Conservation (phyloP, 2,113 vertebrate genomes). For the Sapayoa aenigma region DNA sequence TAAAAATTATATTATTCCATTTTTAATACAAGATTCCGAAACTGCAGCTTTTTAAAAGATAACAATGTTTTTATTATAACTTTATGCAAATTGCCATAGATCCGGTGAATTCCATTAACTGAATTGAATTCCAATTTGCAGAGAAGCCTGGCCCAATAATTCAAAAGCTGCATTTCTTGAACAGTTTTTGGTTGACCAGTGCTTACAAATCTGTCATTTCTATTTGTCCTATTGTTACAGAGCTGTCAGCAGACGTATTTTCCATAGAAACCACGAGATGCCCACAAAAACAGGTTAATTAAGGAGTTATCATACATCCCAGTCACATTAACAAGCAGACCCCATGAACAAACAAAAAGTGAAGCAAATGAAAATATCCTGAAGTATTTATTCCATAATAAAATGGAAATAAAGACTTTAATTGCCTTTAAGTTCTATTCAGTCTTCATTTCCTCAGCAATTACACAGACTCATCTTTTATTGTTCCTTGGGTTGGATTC, state of each 20-base stretch:
- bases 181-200: neutral
- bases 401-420: constrained; percentile 49
- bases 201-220: constrained; percentile 30
- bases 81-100: constrained; percentile 48
- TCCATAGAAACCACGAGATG: neutral
- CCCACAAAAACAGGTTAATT: constrained; percentile 63
- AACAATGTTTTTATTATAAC: neutral
- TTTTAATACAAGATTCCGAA: neutral
- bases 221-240: constrained; percentile 4
- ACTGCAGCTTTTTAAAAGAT: neutral
- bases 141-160: constrained; percentile 7
- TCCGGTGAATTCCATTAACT: constrained; percentile 49
- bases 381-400: constrained; percentile 40
- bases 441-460: constrained; percentile 18
- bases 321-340: constrained; percentile 21
- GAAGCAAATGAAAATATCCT: constrained; percentile 40
- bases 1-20: neutral
- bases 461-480: neutral
- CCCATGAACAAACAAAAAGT: constrained; percentile 25
- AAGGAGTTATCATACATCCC: constrained; percentile 23
- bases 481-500: neutral
- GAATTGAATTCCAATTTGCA: constrained; percentile 40
- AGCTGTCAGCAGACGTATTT: constrained; percentile 2
- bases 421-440: constrained; percentile 54
- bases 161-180: constrained; percentile 19